Conservation (phyloP, 1,140 invertebrate species). For the Leptopilina clavipes region DNA sequence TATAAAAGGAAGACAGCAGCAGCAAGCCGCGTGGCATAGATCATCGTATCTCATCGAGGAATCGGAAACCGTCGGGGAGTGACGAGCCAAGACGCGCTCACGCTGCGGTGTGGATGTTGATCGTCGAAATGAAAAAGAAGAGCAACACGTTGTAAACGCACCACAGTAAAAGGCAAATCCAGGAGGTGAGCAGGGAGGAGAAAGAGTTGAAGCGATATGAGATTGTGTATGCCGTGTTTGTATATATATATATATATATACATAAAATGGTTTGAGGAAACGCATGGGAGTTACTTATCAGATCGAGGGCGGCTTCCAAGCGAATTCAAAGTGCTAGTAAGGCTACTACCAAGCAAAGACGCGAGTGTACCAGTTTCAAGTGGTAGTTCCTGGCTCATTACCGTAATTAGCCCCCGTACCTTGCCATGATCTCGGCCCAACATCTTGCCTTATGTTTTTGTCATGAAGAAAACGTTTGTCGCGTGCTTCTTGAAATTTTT, state of each 20-base stretch:
- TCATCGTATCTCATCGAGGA: constrained; percentile 53
- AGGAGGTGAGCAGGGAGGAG: constrained; percentile 23
- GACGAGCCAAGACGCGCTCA: constrained; percentile 46
- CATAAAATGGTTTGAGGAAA: neutral
- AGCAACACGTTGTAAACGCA: neutral
- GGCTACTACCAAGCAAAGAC: constrained; percentile 46
- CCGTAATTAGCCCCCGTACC: constrained; percentile 54
- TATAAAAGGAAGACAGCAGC: constrained; percentile 48
- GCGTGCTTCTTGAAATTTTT: constrained; percentile 44
- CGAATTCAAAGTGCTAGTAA: constrained; percentile 51
- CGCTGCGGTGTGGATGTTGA: constrained; percentile 46
- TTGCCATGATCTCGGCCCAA: constrained; percentile 48
- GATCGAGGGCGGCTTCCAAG: constrained; percentile 54
- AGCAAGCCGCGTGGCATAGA: constrained; percentile 56
- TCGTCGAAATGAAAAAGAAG: constrained; percentile 45
- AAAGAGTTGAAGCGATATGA: constrained; percentile 29
- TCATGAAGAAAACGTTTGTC: constrained; percentile 50
- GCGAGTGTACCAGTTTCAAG: constrained; percentile 45
- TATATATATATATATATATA: constrained; percentile 40
- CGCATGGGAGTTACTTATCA: constrained; percentile 50
- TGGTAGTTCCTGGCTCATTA: constrained; percentile 56
- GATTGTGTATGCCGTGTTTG: constrained; percentile 37
- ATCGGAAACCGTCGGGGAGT: constrained; percentile 51
- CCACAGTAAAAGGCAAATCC: constrained; percentile 4
- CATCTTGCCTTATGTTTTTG: constrained; percentile 49